These are phyloP conservation scores for Ardeotis arabs DNA, from an alignment of 2,113 vertebrate genomes.

Conservation along the genomic window DNA sequence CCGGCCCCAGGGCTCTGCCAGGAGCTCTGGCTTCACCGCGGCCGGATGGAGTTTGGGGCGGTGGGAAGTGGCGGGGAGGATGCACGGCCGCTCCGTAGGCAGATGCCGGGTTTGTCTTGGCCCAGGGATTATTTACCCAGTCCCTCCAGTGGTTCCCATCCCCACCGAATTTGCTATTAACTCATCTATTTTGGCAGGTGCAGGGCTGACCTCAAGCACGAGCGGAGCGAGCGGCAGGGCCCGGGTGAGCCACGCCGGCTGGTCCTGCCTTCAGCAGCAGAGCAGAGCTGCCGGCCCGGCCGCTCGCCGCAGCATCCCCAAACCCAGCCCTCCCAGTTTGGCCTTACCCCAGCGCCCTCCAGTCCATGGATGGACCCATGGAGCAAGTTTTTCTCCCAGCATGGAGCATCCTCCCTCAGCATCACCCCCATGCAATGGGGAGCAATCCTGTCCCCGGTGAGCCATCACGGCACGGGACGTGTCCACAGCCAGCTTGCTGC, in stretches of 20 bases:
- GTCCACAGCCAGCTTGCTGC: background rate
- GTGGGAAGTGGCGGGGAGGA: conserved; percentile 33
- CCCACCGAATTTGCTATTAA: conserved; percentile 44
- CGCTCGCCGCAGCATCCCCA: background rate
- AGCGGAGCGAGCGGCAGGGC: background rate
- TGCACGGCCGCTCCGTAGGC: conserved; percentile 12
- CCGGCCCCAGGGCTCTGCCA: background rate
- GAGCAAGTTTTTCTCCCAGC: background rate
- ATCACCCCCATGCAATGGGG: fast-evolving
- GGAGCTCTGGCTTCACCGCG: background rate
- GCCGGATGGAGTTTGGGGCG: conserved; percentile 32
- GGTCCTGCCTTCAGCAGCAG: background rate
- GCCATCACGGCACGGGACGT: fast-evolving
- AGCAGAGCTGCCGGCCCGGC: background rate
- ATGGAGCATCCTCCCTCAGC: background rate
- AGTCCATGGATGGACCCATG: background rate
- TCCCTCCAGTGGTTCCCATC: conserved; percentile 40
- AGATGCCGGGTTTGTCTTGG: conserved; percentile 61
- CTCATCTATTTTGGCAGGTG: conserved; percentile 71
- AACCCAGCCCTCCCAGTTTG: background rate
- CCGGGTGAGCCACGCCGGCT: background rate
- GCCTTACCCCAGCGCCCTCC: background rate
- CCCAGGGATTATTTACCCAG: conserved; percentile 50
- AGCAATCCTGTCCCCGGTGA: background rate
- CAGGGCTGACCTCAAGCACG: conserved; percentile 44